These are phyloP conservation scores for Rachycentron canadum DNA, from an alignment of 2,797 vertebrate genomes.

Conservation along the genomic window DNA sequence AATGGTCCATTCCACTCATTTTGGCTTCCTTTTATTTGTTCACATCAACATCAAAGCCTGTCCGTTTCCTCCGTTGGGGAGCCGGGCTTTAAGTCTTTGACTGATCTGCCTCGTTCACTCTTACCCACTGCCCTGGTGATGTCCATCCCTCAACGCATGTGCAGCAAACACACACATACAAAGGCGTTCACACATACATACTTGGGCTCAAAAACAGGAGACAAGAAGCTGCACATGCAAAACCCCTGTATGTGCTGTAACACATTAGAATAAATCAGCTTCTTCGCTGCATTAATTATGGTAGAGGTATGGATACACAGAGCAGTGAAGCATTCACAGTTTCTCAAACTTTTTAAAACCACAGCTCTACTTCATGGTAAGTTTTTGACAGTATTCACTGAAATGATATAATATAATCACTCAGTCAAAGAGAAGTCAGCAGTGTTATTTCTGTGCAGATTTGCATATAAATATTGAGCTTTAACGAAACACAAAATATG, in stretches of 20 bases:
- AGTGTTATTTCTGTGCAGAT: neutral
- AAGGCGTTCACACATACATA: conserved; percentile 9
- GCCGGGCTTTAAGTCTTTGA: conserved; percentile 79
- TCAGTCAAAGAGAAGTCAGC: neutral
- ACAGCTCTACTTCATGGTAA: too few species aligned
- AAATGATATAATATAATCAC: neutral
- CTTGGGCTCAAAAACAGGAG: conserved; percentile 19
- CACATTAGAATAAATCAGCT: neutral
- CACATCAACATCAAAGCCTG: conserved; percentile 85
- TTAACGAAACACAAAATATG: neutral
- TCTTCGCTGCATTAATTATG: conserved; percentile 1
- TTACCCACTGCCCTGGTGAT: conserved; percentile 66
- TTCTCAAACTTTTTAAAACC: neutral
- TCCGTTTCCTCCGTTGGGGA: conserved; percentile 70
- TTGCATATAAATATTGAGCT: neutral
- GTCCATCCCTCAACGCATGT: conserved; percentile 75
- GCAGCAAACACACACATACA: conserved; percentile 43
- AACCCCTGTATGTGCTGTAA: conserved; percentile 6
- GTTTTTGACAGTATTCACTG: neutral
- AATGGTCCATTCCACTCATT: conserved; percentile 79
- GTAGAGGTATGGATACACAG: neutral
- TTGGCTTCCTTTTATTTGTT: conserved; percentile 83
- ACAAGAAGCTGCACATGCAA: conserved; percentile 2
- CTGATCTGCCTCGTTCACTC: conserved; percentile 77
- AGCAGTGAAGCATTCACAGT: neutral